A percentile compares a stretch with the other conserved stretches of the same genome.
Conservation (phyloP, 2,888 invertebrate species). For the Oscheius sp. region DNA sequence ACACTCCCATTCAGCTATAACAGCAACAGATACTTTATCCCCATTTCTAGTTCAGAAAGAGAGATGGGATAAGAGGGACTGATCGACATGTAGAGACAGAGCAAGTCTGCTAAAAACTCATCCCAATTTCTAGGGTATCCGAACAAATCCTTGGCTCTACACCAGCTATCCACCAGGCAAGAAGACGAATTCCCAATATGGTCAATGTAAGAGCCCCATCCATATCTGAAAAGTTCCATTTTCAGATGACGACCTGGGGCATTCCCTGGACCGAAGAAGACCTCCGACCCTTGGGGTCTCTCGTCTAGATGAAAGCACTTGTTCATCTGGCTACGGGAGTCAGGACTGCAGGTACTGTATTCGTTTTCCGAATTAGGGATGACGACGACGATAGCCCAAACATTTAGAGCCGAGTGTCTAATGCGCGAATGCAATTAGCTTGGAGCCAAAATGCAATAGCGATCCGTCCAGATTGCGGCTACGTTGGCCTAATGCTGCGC, state of each 20-base stretch:
- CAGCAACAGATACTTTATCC: too few species aligned
- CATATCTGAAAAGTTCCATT: neutral
- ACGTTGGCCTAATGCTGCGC: slow-evolving; percentile 11
- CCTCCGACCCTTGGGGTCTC: slow-evolving; percentile 44
- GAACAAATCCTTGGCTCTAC: slow-evolving; percentile 56
- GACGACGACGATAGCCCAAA: slow-evolving; percentile 15
- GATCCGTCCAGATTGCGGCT: slow-evolving; percentile 37
- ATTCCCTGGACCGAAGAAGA: slow-evolving; percentile 33
- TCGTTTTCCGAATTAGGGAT: neutral
- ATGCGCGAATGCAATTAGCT: slow-evolving; percentile 37
- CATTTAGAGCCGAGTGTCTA: slow-evolving; percentile 35
- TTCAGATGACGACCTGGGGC: slow-evolving; percentile 18
- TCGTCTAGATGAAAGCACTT: slow-evolving; percentile 53
- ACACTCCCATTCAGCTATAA: neutral
- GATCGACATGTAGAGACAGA: neutral
- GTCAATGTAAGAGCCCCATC: slow-evolving; percentile 10
- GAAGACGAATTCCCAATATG: neutral
- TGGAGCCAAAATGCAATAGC: slow-evolving; percentile 35
- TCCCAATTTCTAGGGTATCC: slow-evolving; percentile 45
- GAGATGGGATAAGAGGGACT: neutral
- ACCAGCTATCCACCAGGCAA: slow-evolving; percentile 30
- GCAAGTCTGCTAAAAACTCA: neutral
- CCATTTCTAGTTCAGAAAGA: neutral
- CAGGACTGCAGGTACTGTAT: slow-evolving; percentile 50
- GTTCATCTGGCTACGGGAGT: slow-evolving; percentile 55